Evolutionary conservation across 2,113 vertebrate species (phyloP).

Genomic region (Apodemus sylvaticus): DNA sequence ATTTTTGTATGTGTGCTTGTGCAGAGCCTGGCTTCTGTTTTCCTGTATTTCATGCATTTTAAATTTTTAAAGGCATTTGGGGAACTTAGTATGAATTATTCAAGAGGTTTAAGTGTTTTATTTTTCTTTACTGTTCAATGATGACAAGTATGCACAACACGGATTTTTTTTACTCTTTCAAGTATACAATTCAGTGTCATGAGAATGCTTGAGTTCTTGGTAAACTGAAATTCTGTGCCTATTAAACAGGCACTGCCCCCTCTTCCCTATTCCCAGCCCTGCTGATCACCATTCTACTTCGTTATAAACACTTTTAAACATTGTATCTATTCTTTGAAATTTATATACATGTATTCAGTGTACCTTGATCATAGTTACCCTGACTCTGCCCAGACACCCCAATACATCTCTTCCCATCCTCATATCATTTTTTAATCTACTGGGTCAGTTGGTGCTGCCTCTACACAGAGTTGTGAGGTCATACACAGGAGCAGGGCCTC

Average conservation of each 20-base stretch:
- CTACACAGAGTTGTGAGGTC: too few species aligned
- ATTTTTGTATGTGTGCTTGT: background rate
- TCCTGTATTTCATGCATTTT: slow-evolving; percentile 1
- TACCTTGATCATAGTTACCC: too few species aligned
- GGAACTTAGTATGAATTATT: background rate
- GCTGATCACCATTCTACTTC: background rate
- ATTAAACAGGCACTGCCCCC: background rate
- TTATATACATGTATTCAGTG: too few species aligned
- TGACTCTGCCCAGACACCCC: too few species aligned
- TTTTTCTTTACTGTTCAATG: background rate
- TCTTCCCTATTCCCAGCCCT: background rate
- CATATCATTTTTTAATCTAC: too few species aligned
- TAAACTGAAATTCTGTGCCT: background rate
- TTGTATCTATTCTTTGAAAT: too few species aligned
- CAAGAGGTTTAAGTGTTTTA: background rate
- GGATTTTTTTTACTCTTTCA: background rate
- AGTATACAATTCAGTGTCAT: background rate
- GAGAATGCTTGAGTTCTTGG: background rate
- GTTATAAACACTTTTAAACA: too few species aligned
- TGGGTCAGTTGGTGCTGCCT: too few species aligned
- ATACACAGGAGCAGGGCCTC: too few species aligned
- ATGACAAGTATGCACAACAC: background rate
- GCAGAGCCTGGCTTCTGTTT: slow-evolving; percentile 1
- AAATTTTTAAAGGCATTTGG: background rate
- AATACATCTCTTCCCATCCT: too few species aligned